Percentiles rank a stretch among this genome's conserved stretches.
These are phyloP conservation scores for Colaptes auratus DNA, from an alignment of 2,113 vertebrate genomes.

Conservation along the genomic window DNA sequence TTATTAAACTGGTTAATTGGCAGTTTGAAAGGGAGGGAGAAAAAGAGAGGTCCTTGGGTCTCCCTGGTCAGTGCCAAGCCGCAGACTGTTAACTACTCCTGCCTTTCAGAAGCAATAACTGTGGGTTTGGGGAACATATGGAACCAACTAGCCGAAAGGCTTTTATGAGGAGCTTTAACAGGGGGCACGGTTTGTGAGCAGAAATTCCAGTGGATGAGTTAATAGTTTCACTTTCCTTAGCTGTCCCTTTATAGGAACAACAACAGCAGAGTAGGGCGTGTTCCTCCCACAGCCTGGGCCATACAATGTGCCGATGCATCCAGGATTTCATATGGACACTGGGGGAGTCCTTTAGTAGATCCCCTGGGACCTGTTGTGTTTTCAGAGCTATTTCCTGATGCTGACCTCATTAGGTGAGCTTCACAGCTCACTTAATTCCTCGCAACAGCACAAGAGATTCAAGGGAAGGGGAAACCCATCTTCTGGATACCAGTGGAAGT, in stretches of 20 bases:
- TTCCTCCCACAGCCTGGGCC: not conserved
- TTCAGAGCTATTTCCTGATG: slow-evolving; percentile 63
- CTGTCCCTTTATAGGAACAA: slow-evolving; percentile 70
- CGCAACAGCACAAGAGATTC: slow-evolving; percentile 40
- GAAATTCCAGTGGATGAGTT: slow-evolving; percentile 75
- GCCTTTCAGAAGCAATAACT: slow-evolving; percentile 76
- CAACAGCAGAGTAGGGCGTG: slow-evolving; percentile 33
- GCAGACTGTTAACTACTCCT: slow-evolving; percentile 73
- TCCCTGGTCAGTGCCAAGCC: slow-evolving; percentile 71
- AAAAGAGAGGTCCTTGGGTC: slow-evolving; percentile 46
- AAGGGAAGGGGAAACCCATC: slow-evolving; percentile 32
- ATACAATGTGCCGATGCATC: slow-evolving; percentile 52
- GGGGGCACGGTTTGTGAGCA: slow-evolving; percentile 68
- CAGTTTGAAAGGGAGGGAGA: slow-evolving; percentile 11
- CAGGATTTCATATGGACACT: slow-evolving; percentile 47
- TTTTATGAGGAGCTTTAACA: slow-evolving; percentile 74
- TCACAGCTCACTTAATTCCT: slow-evolving; percentile 71
- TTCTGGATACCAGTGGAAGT: slow-evolving; percentile 44
- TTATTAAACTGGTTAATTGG: slow-evolving; percentile 65
- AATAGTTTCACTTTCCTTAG: slow-evolving; percentile 74
- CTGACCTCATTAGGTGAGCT: slow-evolving; percentile 72
- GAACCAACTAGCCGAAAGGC: slow-evolving; percentile 71
- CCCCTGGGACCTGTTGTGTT: slow-evolving; percentile 35
- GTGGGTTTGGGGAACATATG: slow-evolving; percentile 71
- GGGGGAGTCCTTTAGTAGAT: slow-evolving; percentile 47